Evolutionary conservation across 2,797 vertebrate species (phyloP).

Genomic region (Neostethus bicornis): DNA sequence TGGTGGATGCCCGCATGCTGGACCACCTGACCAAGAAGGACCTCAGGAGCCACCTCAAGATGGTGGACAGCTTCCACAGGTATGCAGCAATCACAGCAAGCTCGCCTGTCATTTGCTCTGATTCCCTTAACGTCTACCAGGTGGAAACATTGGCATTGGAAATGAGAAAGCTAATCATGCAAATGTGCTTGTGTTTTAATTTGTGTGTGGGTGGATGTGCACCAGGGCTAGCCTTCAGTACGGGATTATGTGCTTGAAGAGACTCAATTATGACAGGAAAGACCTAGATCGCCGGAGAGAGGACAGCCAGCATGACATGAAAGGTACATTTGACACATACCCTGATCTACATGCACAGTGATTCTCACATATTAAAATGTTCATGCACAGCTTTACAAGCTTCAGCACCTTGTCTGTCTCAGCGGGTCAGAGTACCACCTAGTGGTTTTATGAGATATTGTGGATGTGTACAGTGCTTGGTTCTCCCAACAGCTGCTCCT

Average conservation of each 20-base stretch:
- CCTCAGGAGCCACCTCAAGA: constrained; percentile 96
- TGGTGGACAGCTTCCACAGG: constrained; percentile 99
- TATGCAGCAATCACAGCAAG: constrained; percentile 18
- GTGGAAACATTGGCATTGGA: constrained; percentile 26
- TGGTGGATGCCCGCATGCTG: constrained; percentile 97
- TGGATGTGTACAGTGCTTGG: constrained; percentile 29
- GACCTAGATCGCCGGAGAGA: constrained; percentile 92
- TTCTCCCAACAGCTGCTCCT: constrained; percentile 69
- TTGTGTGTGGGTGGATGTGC: constrained; percentile 32
- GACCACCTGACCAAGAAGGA: constrained; percentile 99
- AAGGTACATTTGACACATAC: constrained; percentile 78
- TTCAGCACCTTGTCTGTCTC: neutral
- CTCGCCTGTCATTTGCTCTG: constrained; percentile 20
- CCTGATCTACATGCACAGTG: constrained; percentile 10
- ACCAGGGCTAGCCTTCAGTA: constrained; percentile 92
- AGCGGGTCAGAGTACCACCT: constrained; percentile 57
- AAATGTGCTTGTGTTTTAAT: constrained; percentile 24
- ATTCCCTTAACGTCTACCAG: constrained; percentile 16
- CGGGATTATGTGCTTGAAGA: constrained; percentile 97
- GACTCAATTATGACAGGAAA: constrained; percentile 96
- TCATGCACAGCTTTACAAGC: constrained; percentile 8
- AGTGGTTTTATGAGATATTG: constrained; percentile 52
- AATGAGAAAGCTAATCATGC: constrained; percentile 35
- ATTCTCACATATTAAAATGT: neutral
- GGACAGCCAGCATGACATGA: constrained; percentile 92